These are phyloP conservation scores for Mastomys coucha DNA, from an alignment of 2,113 vertebrate genomes.

Conservation along the genomic window DNA sequence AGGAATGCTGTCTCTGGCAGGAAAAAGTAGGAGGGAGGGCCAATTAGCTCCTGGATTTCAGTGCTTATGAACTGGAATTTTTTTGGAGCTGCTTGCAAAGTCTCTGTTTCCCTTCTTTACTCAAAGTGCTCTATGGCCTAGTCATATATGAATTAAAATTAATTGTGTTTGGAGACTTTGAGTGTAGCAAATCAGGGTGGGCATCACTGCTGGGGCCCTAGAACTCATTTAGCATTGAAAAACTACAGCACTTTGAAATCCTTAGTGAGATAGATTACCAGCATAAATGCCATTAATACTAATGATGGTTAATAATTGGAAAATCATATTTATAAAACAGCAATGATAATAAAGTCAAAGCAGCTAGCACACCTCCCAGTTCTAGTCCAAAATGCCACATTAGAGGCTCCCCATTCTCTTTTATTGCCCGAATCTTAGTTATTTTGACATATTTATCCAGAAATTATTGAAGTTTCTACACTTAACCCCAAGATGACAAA, in stretches of 20 bases:
- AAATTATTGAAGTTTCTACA: constrained; percentile 79
- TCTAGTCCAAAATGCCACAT: constrained; percentile 42
- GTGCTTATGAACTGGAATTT: constrained; percentile 23
- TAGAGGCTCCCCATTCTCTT: constrained; percentile 47
- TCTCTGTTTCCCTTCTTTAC: not conserved
- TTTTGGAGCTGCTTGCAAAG: constrained; percentile 58
- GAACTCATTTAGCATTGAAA: constrained; percentile 67
- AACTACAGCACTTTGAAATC: constrained; percentile 70
- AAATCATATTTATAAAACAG: constrained; percentile 75
- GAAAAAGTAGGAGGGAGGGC: not conserved
- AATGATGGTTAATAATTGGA: constrained; percentile 78
- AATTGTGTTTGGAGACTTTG: constrained; percentile 76
- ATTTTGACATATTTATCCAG: constrained; percentile 76
- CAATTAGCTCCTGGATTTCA: constrained; percentile 36
- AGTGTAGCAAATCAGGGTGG: constrained; percentile 56
- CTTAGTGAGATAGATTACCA: constrained; percentile 73
- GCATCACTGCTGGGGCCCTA: constrained; percentile 48
- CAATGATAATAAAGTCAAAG: constrained; percentile 52
- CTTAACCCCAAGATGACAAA: constrained; percentile 83
- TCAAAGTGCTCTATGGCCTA: constrained; percentile 29
- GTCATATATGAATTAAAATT: constrained; percentile 71
- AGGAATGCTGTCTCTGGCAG: not conserved
- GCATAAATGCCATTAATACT: constrained; percentile 74
- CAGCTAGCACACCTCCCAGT: constrained; percentile 34
- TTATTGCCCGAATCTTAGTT: constrained; percentile 71